Evolutionary conservation across 2,797 vertebrate species (phyloP).

Genomic region (Chaunax sp.): DNA sequence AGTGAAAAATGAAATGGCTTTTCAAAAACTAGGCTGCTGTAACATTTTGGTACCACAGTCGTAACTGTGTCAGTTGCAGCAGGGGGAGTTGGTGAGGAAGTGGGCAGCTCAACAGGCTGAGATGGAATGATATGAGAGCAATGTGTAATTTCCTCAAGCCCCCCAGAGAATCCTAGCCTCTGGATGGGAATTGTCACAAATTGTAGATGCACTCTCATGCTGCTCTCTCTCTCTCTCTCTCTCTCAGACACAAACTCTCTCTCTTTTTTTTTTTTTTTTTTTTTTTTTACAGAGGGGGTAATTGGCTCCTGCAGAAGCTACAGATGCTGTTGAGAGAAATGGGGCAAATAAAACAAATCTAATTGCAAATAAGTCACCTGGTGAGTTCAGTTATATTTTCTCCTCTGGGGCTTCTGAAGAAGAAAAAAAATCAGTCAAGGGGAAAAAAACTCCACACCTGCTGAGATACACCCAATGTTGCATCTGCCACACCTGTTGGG

Average conservation of each 20-base stretch:
- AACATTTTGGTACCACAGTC: slow-evolving; percentile 64
- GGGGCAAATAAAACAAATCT: slow-evolving; percentile 77
- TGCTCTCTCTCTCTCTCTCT: background rate
- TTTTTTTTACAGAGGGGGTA: slow-evolving; percentile 42
- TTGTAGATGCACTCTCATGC: slow-evolving; percentile 34
- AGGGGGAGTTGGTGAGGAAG: slow-evolving; percentile 37
- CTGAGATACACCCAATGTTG: slow-evolving; percentile 49
- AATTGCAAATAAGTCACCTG: slow-evolving; percentile 80
- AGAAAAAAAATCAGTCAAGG: slow-evolving; percentile 37
- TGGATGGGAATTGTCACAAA: slow-evolving; percentile 65
- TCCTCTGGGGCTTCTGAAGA: slow-evolving; percentile 52
- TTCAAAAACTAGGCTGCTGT: slow-evolving; percentile 66
- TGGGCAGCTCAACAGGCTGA: slow-evolving; percentile 66
- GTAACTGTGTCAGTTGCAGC: slow-evolving; percentile 70
- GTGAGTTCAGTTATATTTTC: slow-evolving; percentile 67
- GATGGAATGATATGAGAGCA: slow-evolving; percentile 75
- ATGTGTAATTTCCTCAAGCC: slow-evolving; percentile 77
- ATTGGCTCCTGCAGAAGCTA: slow-evolving; percentile 63
- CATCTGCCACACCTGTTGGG: slow-evolving; percentile 68
- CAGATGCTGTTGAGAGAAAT: slow-evolving; percentile 65
- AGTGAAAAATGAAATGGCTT: slow-evolving; percentile 78
- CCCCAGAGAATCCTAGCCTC: slow-evolving; percentile 68
- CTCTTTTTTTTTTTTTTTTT: slow-evolving; percentile 20
- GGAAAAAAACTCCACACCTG: slow-evolving; percentile 24
- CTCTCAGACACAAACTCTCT: background rate